Conservation (phyloP, 2,888 invertebrate genomes). For the Barypeithes pellucidus region DNA sequence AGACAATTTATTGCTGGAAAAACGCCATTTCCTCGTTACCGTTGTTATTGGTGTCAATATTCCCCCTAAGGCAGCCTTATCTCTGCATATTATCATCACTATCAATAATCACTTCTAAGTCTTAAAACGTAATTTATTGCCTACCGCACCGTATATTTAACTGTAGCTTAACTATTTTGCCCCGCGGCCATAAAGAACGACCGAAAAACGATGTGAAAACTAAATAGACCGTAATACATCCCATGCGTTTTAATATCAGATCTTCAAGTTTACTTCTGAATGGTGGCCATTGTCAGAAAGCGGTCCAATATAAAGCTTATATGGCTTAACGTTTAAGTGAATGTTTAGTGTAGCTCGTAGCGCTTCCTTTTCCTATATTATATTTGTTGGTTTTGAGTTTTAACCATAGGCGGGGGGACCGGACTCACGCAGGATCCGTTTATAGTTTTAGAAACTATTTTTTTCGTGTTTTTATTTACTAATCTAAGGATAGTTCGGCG, state of each 20-base stretch:
- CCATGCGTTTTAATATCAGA: conserved; percentile 45
- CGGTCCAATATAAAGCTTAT: conserved; percentile 40
- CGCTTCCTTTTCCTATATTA: conserved; percentile 44
- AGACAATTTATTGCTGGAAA: too few species aligned
- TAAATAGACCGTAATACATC: conserved; percentile 45
- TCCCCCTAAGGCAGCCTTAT: not conserved
- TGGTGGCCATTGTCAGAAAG: conserved; percentile 47
- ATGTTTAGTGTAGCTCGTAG: conserved; percentile 43
- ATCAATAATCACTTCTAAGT: not conserved
- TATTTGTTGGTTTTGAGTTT: conserved; percentile 9
- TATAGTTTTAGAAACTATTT: too few species aligned
- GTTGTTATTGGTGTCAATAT: conserved; percentile 5
- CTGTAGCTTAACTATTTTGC: not conserved
- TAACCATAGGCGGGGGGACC: conserved; percentile 25
- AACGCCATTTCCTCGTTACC: not conserved
- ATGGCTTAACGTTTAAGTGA: conserved; percentile 42
- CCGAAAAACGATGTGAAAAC: conserved; percentile 42
- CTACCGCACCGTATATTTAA: conserved; percentile 1
- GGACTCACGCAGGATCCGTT: too few species aligned
- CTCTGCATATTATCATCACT: not conserved
- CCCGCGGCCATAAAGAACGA: conserved; percentile 2
- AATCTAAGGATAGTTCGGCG: too few species aligned
- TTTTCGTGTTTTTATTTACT: too few species aligned
- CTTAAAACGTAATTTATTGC: conserved; percentile 10
- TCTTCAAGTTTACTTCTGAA: conserved; percentile 49